These are phyloP conservation scores for Monomorium pharaonis DNA, from an alignment of 1,140 invertebrate genomes.

Conservation along the genomic window DNA sequence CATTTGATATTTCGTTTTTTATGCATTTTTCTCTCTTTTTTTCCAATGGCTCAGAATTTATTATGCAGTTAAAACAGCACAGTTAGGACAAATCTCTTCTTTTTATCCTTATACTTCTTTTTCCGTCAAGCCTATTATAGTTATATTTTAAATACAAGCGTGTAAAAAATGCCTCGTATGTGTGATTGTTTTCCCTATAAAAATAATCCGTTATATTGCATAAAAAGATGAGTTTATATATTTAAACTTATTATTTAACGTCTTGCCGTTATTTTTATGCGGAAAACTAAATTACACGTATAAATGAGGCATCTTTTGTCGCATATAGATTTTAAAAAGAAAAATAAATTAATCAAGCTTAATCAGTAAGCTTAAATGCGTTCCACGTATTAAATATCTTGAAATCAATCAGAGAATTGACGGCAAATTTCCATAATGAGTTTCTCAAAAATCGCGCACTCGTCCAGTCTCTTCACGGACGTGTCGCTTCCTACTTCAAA, in stretches of 20 bases:
- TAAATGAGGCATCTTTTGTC: too few species aligned
- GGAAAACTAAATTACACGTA: too few species aligned
- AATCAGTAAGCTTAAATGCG: neutral
- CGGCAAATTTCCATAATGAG: constrained; percentile 16
- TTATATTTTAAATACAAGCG: too few species aligned
- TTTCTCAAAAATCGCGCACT: neutral
- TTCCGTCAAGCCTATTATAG: neutral
- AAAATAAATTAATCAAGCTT: neutral
- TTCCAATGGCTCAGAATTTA: neutral
- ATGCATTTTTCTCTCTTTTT: neutral
- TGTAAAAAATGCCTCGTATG: too few species aligned
- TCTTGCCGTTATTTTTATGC: too few species aligned
- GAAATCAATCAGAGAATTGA: neutral
- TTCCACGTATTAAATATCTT: neutral
- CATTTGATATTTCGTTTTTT: neutral
- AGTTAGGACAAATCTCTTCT: neutral
- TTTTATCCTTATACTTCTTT: neutral
- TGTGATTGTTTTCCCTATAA: too few species aligned
- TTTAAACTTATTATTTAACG: too few species aligned
- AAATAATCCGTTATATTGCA: too few species aligned
- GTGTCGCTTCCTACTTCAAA: neutral
- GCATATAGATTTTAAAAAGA: too few species aligned
- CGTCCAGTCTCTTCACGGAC: neutral
- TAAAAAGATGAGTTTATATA: too few species aligned
- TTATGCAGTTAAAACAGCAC: neutral